Evolutionary conservation across 2,888 invertebrate genomes (phyloP).

Genomic region (Drosophila austrosaltans): DNA sequence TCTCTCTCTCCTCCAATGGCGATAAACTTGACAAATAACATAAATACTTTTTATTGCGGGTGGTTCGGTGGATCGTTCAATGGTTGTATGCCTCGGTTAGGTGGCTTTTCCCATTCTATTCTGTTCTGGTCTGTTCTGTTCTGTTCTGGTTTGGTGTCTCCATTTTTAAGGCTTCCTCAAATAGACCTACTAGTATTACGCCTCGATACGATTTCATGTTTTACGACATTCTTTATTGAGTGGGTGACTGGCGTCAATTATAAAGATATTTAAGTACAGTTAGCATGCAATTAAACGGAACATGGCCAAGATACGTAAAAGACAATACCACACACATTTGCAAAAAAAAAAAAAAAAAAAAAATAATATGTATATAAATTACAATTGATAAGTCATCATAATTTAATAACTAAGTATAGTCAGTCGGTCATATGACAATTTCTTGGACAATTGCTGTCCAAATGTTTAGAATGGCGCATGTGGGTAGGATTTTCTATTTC

Average conservation of each 20-base stretch:
- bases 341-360: slow-evolving; percentile 17
- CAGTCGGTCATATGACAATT: slow-evolving; percentile 80
- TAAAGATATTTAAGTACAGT: slow-evolving; percentile 80
- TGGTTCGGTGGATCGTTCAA: slow-evolving; percentile 47
- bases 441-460: slow-evolving; percentile 69
- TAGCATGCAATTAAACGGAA: slow-evolving; percentile 72
- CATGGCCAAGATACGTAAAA: slow-evolving; percentile 35
- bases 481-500: slow-evolving; percentile 24
- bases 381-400: slow-evolving; percentile 32
- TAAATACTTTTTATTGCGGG: slow-evolving; percentile 80
- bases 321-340: slow-evolving; percentile 45
- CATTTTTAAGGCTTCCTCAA: slow-evolving; percentile 54
- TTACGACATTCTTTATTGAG: slow-evolving; percentile 60
- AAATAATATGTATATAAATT: slow-evolving; percentile 51
- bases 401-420: slow-evolving; percentile 25
- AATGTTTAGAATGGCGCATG: slow-evolving; percentile 42
- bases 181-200: slow-evolving; percentile 73
- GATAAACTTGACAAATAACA: slow-evolving; percentile 77
- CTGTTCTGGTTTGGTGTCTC: slow-evolving; percentile 34
- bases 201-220: slow-evolving; percentile 46
- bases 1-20: slow-evolving; percentile 20
- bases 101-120: slow-evolving; percentile 15
- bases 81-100: slow-evolving; percentile 2
- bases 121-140: slow-evolving; percentile 25
- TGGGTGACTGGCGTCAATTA: slow-evolving; percentile 72